Conservation (phyloP, 2,113 vertebrate genomes). For the Lethenteron reissneri region DNA sequence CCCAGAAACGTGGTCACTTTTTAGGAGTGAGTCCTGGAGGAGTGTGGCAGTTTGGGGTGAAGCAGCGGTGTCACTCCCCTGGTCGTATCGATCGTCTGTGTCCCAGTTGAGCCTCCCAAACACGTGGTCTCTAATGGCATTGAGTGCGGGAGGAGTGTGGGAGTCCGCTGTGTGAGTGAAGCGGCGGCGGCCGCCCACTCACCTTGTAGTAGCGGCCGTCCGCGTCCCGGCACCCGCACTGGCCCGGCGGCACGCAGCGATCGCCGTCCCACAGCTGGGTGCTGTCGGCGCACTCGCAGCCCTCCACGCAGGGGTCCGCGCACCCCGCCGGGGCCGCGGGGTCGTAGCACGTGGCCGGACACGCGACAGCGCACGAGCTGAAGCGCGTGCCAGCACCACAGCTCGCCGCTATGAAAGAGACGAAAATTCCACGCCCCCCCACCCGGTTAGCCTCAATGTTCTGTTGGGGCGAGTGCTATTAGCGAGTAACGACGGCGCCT, state of each 20-base stretch:
- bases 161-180: too few relatives aligned
- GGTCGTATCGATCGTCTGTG: too few relatives aligned
- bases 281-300: neutral
- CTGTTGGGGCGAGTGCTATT: too few relatives aligned
- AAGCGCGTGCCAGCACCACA: neutral
- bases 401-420: neutral
- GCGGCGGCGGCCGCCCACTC: neutral
- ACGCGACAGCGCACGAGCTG: neutral
- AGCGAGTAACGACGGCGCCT: too few relatives aligned
- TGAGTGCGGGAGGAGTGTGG: too few relatives aligned
- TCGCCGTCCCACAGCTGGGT: neutral
- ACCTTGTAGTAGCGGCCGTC: constrained; percentile 1
- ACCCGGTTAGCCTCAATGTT: too few relatives aligned
- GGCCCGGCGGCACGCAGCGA: neutral
- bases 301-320: neutral
- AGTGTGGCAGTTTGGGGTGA: too few relatives aligned
- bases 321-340: neutral
- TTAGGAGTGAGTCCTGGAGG: too few relatives aligned
- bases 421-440: neutral
- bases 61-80: too few relatives aligned
- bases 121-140: too few relatives aligned
- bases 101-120: too few relatives aligned
- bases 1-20: too few relatives aligned
- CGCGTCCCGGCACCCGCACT: neutral
- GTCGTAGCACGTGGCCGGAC: constrained; percentile 1